Evolutionary conservation across 1,140 invertebrate species (phyloP), one percentile per base, ranked within the genome.

Genomic region (Dendrolimus punctatus): DNA sequence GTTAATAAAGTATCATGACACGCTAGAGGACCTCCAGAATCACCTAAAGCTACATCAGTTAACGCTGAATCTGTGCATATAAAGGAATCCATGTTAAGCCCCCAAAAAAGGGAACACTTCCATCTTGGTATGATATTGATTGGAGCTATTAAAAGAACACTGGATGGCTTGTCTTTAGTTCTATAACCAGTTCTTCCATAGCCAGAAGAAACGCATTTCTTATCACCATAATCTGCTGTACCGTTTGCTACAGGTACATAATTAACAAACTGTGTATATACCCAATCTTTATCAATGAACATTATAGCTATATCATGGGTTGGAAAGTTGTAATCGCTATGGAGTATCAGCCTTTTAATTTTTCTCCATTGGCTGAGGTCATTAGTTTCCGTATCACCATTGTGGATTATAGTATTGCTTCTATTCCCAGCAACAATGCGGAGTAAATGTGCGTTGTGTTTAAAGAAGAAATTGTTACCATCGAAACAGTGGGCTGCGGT

Each of bases 401-500:
- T 55, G 44, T 76, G 65, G 4, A 66, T 60, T 0, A 76, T 6
- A 6, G 64, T 58, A 8, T 57, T 76, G 37, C 56, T 60, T 8
- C 74, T 50, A 40, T 61, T 64, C 0, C 77, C 77, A 3, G 73
- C 77, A 0, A 78, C 75, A 1, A 73, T 51, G 6, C 70, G 59
- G 8, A 78, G 49, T n/a, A 47, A 40, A 1, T 66, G 8, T 4
- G 67, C 66, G 10, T 66, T 46, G 39, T 52, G 58, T 1, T 49
- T 43, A 40, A 71, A 79, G 36, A 53, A 65, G 47, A 67, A 80
- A 45, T 75, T 46, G n/a, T 66, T 54, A 3, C 53, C 57, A 64
- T 80, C 77, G 37, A 80, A 80, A 43, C 77, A 80, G 47, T 80
- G 77, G 0, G 77, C 77, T 0, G 77, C 77, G 41, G 76, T 74